Base-by-base conservation (phyloP, 2,113 vertebrate genomes). In the Ceuthmochares aereus region DNA sequence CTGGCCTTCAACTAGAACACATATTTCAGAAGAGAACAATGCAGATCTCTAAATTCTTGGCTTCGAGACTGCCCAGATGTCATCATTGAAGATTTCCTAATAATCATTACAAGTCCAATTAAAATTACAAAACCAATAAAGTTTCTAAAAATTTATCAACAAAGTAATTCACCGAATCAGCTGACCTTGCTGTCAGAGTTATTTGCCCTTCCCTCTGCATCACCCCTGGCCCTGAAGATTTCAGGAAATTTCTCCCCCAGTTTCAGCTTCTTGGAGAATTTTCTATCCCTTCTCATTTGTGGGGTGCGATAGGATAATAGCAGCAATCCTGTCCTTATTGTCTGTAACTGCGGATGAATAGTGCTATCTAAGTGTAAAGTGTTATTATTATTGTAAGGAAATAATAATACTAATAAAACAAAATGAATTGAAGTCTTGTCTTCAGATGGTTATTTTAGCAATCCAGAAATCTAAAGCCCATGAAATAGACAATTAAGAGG, bases 401-500 rank as follows among this genome's bases (percentile, higher is more conserved):
- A 98, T 96, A 95, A 95, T 95, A 87, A 96, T 96, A 97, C 95
- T 97, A 97, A 97, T 97, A 97, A 98, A 97, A 95, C 95, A 95
- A 97, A 97, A 97, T 92, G 97, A 97, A 97, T 98, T 84, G 91
- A 94, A 97, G 94, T 95, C 96, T 96, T 97, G 96, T 97, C 88
- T 97, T 97, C 96, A 96, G 93, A 97, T 91, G 97, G 97, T 97
- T 98, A 97, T 98, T 98, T 98, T 98, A 97, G 97, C 97, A 97
- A 98, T 97, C 91, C 95, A 94, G 83, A 93, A 97, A 97, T 96
- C 96, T 97, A 97, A 98, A 98, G 95, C 96, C 96, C 94, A 96
- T 95, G 95, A 98, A 98, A 98, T 98, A 97, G 97, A 98, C 98
- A 97, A 98, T 98, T 98, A 98, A 98, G 96, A 95, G 75, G 79